phyloP scores from a whole-genome alignment of 2,113 vertebrate species.

The Albula goreensis region DNA sequence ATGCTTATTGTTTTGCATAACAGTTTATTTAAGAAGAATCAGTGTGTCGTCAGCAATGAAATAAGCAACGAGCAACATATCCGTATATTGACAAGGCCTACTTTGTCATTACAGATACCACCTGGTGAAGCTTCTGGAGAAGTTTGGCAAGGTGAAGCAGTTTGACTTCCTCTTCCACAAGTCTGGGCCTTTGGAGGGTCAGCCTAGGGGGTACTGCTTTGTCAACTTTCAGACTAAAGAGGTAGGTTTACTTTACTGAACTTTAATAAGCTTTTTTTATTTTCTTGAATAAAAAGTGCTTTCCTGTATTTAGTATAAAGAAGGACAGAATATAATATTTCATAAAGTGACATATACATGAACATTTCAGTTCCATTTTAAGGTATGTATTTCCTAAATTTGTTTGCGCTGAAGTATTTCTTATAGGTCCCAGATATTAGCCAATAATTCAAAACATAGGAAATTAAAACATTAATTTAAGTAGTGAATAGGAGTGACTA shows the following conservation, averaged over 20 bases:
- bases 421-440: too few species aligned
- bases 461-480: too few species aligned
- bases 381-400: not conserved
- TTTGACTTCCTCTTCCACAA: conserved; percentile 99
- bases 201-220: conserved; percentile 95
- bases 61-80: not conserved
- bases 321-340: not conserved
- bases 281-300: not conserved
- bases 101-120: conserved; percentile 73
- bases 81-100: not conserved
- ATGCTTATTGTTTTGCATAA: not conserved
- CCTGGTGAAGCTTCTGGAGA: conserved; percentile 94
- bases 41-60: not conserved
- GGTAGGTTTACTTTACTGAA: conserved; percentile 57
- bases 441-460: too few species aligned
- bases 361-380: not conserved
- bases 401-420: not conserved
- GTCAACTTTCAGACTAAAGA: conserved; percentile 98
- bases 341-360: not conserved
- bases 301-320: not conserved
- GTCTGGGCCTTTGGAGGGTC: conserved; percentile 92
- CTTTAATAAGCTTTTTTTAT: conserved; percentile 4
- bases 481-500: too few species aligned
- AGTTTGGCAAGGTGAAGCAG: conserved; percentile 94
- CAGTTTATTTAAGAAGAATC: not conserved